Base-by-base conservation (phyloP, 2,888 invertebrate species). In the Sphaerophoria taeniata region DNA sequence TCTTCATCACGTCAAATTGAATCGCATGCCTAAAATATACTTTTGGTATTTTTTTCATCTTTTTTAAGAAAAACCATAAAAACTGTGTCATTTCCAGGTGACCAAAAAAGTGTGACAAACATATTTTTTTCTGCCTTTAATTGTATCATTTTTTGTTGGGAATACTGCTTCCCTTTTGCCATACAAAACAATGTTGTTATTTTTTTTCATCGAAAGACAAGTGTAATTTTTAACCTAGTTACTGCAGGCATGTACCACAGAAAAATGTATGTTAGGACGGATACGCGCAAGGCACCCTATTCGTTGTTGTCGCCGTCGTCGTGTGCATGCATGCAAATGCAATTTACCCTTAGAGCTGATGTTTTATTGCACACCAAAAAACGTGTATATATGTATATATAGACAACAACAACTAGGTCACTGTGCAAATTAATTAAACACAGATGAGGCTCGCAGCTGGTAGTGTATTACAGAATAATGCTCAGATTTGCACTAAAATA, bases 351-450 rank as follows among this genome's bases (percentile, higher is more conserved):
- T 83, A 74, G 63, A 51, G 70, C 60, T 60, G 11, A 11, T 56
- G 56, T 2, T 61, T 61, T 43, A 47, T 53, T 24, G 69, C 36
- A 14, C 56, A 56, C 9, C 43, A 43, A 43, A 43, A 43, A 43
- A 43, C n/a, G n/a, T n/a, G n/a, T n/a, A n/a, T n/a, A 43, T 11
- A 9, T 11, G 24, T 39, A 83, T 74, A 83, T 70, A 74, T 78
- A 73, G 47, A 49, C 58, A 58, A 74, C 51, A 83, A 79, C 51
- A 83, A 79, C 83, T 79, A 53, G 83, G 83, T 83, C 83, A 83
- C 58, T 83, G 83, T 83, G 79, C 79, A 83, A 83, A 83, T 83
- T 83, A 83, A 83, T 83, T 83, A 83, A 83, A 74, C 79, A 78
- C 83, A 83, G 83, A 79, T 83, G 83, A 74, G 79, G 73, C 78